These are phyloP conservation scores for Laterallus jamaicensis DNA, from an alignment of 2,113 vertebrate species.

Conservation along the genomic window DNA sequence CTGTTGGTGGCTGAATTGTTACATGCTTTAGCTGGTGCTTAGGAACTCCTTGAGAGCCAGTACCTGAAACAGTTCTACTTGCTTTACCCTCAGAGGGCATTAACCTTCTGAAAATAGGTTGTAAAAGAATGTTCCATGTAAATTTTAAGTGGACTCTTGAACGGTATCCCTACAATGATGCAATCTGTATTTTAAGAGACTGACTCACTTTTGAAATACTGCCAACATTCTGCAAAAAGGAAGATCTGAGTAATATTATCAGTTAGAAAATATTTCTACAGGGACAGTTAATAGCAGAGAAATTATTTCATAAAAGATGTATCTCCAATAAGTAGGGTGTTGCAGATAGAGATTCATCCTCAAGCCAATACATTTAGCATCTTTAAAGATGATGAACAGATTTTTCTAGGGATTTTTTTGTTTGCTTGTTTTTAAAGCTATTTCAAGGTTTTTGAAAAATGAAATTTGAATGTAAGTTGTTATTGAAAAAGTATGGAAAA, in stretches of 20 bases:
- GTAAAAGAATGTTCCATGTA: conserved; percentile 40
- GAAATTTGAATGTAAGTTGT: background rate
- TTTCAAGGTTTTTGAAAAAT: background rate
- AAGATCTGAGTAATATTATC: conserved; percentile 43
- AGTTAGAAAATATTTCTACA: conserved; percentile 14
- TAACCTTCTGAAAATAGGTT: conserved; percentile 20
- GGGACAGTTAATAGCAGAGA: conserved; percentile 11
- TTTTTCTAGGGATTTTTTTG: background rate
- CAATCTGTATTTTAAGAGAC: conserved; percentile 54
- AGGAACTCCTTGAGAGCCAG: background rate
- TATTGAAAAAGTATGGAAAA: background rate
- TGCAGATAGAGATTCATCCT: too few species aligned
- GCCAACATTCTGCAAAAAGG: conserved; percentile 51
- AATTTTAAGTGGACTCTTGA: conserved; percentile 54
- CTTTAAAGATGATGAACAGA: background rate
- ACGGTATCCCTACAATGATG: conserved; percentile 41
- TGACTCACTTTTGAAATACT: conserved; percentile 59
- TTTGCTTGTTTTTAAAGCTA: background rate
- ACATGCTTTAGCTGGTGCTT: background rate
- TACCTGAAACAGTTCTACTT: background rate
- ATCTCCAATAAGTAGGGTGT: background rate
- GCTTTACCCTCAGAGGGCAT: background rate
- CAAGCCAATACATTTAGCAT: background rate
- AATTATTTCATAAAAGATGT: background rate
- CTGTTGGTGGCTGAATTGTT: background rate